A percentile compares a stretch with the other conserved stretches of the same genome.
phyloP scores from a whole-genome alignment of 2,113 vertebrate species.

The Ictalurus furcatus region DNA sequence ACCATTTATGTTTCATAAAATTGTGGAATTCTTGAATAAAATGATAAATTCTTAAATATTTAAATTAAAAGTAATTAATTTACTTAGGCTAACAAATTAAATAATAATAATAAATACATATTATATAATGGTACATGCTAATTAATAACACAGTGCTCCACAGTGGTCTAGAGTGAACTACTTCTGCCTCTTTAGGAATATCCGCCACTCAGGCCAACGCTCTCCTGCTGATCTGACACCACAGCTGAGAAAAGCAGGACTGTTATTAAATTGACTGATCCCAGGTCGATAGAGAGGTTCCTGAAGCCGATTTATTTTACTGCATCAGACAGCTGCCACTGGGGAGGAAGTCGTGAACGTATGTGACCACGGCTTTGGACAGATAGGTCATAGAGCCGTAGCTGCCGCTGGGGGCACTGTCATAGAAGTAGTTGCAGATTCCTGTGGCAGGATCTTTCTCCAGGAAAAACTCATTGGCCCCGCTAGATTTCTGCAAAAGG shows the following conservation, averaged over 20 bases:
- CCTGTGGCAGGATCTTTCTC: conserved; percentile 88
- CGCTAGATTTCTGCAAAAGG: conserved; percentile 78
- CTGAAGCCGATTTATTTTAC: conserved; percentile 59
- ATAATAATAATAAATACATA: conserved; percentile 7
- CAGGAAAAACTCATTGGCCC: conserved; percentile 83
- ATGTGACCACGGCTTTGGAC: conserved; percentile 86
- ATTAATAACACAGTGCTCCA: neutral
- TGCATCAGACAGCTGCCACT: conserved; percentile 90
- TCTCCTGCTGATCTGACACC: conserved; percentile 9
- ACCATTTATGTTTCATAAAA: neutral
- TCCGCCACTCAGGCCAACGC: neutral
- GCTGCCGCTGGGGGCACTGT: conserved; percentile 94
- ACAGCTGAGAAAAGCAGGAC: neutral
- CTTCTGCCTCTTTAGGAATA: neutral
- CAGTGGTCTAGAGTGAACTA: conserved; percentile 19
- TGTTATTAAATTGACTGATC: neutral
- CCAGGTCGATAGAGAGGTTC: conserved; percentile 8
- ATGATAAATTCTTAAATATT: conserved; percentile 39
- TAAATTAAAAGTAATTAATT: conserved; percentile 14
- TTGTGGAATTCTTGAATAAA: conserved; percentile 16
- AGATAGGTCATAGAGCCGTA: conserved; percentile 98
- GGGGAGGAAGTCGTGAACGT: conserved; percentile 90
- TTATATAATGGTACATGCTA: neutral
- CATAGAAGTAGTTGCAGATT: conserved; percentile 94
- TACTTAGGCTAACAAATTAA: neutral